A percentile compares a stretch with the other conserved stretches of the same genome.
Conservation (phyloP, 2,113 vertebrate species). For the Eolophus roseicapilla region DNA sequence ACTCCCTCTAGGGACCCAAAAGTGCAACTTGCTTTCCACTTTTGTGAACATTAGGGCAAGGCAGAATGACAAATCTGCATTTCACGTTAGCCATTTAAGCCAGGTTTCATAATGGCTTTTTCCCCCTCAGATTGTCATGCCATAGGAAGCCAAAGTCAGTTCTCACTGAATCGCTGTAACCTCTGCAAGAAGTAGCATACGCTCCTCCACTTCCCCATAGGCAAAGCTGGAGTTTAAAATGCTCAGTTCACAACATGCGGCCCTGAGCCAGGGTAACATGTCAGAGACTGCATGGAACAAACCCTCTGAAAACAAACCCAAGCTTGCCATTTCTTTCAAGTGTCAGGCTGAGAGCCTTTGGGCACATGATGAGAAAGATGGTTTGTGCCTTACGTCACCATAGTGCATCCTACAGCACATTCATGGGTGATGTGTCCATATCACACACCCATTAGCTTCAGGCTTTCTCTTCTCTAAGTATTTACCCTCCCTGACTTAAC, state of each 20-base stretch:
- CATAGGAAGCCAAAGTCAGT: background rate
- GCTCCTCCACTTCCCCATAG: background rate
- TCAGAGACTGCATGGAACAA: background rate
- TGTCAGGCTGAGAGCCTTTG: background rate
- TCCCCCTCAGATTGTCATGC: background rate
- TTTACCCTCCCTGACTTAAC: background rate
- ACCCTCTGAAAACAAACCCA: background rate
- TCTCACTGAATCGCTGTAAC: background rate
- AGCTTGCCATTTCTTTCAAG: background rate
- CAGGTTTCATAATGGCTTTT: background rate
- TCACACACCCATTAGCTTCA: background rate
- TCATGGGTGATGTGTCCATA: background rate
- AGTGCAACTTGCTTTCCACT: background rate
- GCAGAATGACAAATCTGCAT: background rate
- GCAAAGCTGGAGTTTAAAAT: background rate
- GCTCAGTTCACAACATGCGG: background rate
- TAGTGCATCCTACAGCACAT: rapidly evolving
- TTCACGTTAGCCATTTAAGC: background rate
- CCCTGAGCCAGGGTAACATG: background rate
- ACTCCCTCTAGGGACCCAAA: background rate
- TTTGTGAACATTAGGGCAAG: background rate
- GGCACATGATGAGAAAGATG: background rate
- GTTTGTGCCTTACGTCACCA: background rate
- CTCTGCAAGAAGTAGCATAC: background rate
- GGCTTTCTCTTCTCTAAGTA: background rate